phyloP scores from a whole-genome alignment of 2,797 vertebrate species.

The Caiman crocodilus region DNA sequence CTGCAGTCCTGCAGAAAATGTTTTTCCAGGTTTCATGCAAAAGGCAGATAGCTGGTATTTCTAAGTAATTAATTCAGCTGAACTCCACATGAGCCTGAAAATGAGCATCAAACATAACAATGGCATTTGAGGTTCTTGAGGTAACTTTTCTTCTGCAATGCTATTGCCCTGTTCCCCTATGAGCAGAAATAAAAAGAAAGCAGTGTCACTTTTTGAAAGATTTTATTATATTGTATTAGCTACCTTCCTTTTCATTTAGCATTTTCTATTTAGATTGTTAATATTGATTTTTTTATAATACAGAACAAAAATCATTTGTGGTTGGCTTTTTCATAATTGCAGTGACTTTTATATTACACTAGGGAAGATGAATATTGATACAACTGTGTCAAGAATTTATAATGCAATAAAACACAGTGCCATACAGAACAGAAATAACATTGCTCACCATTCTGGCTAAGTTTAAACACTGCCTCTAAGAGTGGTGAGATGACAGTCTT shows the following conservation, averaged over 20 bases:
- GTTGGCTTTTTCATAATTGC: conserved; percentile 57
- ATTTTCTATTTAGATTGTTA: conserved; percentile 63
- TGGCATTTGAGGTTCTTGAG: not conserved
- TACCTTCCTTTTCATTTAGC: conserved; percentile 32
- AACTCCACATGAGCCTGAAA: conserved; percentile 32
- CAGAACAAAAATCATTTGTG: conserved; percentile 30
- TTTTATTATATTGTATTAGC: conserved; percentile 36
- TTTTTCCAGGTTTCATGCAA: not conserved
- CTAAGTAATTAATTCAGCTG: conserved; percentile 2
- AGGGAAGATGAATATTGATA: conserved; percentile 64
- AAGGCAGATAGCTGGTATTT: not conserved
- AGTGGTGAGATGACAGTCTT: not conserved
- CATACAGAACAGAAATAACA: not conserved
- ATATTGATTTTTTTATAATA: conserved; percentile 54
- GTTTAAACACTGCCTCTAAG: not conserved
- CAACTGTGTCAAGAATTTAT: conserved; percentile 43
- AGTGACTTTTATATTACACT: conserved; percentile 44
- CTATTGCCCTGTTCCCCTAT: not conserved
- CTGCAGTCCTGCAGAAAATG: not conserved
- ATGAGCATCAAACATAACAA: not conserved
- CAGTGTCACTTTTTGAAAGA: not conserved
- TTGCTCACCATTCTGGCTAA: conserved; percentile 3
- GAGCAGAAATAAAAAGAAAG: conserved; percentile 14
- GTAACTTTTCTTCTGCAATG: conserved; percentile 3
- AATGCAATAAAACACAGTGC: conserved; percentile 50